Base-by-base conservation (phyloP, 2,113 vertebrate species). In the Dasypus novemcinctus region DNA sequence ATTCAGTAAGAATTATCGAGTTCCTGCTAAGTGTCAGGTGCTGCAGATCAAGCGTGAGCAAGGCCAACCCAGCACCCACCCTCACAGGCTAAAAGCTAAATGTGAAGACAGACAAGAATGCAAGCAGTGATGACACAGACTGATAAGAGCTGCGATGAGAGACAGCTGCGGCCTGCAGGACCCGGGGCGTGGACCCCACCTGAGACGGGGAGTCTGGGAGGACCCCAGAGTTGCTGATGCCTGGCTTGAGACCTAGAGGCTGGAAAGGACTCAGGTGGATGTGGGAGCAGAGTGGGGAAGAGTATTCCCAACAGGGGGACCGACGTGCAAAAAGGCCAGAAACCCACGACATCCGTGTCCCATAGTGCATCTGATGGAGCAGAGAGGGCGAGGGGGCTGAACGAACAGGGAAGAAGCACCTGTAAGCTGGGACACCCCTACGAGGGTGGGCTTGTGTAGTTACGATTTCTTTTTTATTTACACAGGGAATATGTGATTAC, bases 381-480 rank as follows among this genome's bases (percentile, higher is more conserved):
- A 3, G 27, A n/a, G 29, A 9, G n/a, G 57, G 4, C 5, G 41
- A 33, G 83, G 83, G 59, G 79, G 68, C 27, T 1, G 10, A 1
- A 10, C 4, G 18, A 14, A 2, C 38, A 1, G 59, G 43, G 29
- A 61, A 20, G 41, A 36, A 33, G 27, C 4, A 1, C 10, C 20
- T 57, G 31, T 5, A 14, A 43, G 5, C 3, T 0, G 6, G 1
- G 21, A 23, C 38, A 1, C 33, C 13, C 25, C 85, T 7, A 5
- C 7, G 5, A 57, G 57, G 6, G 5, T 3, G 17, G 43, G 12
- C n/a, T 54, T 27, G 9, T 52, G 71, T 76, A 20, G 7, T 49
- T 21, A 7, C 10, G 46, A 11, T 25, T 11, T 41, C 20, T 25
- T 38, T 52, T 75, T 71, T 90, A 52, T 61, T 36, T 76, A 74